These are phyloP conservation scores for Plecotus auritus DNA, from an alignment of 2,113 vertebrate genomes.

Conservation along the genomic window DNA sequence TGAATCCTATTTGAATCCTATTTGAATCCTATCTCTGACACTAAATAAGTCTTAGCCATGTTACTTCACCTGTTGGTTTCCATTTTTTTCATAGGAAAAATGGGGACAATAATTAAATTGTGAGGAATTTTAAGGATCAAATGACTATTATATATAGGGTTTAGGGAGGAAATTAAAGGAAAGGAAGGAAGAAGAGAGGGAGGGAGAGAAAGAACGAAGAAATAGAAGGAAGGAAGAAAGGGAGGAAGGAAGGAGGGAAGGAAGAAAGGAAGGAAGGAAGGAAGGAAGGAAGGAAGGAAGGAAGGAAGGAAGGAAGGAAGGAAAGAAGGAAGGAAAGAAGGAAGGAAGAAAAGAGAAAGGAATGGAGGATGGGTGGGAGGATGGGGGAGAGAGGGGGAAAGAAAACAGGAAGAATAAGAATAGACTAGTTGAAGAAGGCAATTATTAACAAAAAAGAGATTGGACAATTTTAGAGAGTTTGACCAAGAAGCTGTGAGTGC, in stretches of 20 bases:
- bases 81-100: neutral
- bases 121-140: neutral
- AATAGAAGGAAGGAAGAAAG: no score
- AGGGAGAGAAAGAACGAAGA: no score
- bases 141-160: neutral
- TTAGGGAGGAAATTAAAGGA: no score
- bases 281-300: no score
- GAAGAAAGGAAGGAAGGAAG: no score
- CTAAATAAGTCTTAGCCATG: neutral
- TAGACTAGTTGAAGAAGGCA: neutral
- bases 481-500: neutral
- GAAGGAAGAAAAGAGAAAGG: no score
- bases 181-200: no score
- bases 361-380: no score
- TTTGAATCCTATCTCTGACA: neutral
- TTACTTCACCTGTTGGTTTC: neutral
- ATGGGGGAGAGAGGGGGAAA: neutral
- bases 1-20: no score
- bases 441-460: neutral
- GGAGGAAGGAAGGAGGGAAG: no score
- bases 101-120: neutral
- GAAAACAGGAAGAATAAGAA: neutral
- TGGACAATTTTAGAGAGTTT: neutral
- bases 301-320: neutral
- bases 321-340: accelerated